A percentile compares a stretch with the other conserved stretches of the same genome.
Conservation (phyloP, 2,113 vertebrate species). For the Aythya baeri region DNA sequence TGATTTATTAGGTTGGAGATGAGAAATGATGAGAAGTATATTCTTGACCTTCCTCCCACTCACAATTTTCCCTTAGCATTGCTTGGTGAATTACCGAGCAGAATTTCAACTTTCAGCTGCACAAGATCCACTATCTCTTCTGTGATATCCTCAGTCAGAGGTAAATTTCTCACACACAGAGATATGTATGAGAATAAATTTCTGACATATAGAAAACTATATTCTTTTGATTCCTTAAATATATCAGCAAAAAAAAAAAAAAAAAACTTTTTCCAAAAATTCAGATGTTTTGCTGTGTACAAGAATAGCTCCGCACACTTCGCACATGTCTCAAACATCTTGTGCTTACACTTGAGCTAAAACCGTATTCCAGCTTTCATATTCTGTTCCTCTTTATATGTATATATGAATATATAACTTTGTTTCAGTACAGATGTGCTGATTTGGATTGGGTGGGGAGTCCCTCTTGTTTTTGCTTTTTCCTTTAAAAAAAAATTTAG, state of each 20-base stretch:
- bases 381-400: not conserved
- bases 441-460: not conserved
- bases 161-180: not conserved
- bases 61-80: not conserved
- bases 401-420: not conserved
- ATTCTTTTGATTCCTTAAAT: not conserved
- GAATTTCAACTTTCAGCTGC: not conserved
- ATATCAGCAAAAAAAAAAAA: too few species aligned
- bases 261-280: not conserved
- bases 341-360: fast-evolving
- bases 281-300: not conserved
- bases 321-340: not conserved
- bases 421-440: not conserved
- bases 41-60: not conserved
- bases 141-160: not conserved
- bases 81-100: not conserved
- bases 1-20: not conserved
- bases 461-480: not conserved
- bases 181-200: not conserved
- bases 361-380: not conserved
- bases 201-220: not conserved
- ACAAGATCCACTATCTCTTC: not conserved
- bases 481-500: not conserved
- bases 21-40: too few species aligned
- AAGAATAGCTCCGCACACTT: not conserved